Conservation (phyloP, 2,797 vertebrate species). For the Malacoraja senta region DNA sequence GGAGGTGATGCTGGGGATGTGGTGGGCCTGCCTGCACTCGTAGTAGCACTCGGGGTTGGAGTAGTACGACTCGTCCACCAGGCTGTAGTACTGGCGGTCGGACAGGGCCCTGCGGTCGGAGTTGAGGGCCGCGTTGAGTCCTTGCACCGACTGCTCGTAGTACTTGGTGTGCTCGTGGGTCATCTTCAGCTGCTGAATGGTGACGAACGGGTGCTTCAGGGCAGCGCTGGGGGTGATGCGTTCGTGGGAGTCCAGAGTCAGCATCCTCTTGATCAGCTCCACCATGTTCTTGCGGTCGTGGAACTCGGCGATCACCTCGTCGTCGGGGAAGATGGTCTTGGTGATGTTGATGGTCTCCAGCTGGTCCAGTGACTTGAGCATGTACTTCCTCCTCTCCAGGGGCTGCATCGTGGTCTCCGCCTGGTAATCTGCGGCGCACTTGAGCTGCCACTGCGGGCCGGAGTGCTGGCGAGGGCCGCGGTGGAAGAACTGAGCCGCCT, state of each 20-base stretch:
- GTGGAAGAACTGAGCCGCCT: constrained; percentile 56
- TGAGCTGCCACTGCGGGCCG: constrained; percentile 55
- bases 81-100: neutral
- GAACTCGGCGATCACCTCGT: constrained; percentile 47
- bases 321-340: neutral
- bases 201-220: constrained; percentile 59
- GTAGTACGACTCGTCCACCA: neutral
- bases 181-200: constrained; percentile 51
- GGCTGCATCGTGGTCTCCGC: constrained; percentile 47
- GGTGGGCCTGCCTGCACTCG: constrained; percentile 32
- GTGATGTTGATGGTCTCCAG: constrained; percentile 46
- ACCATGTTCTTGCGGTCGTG: constrained; percentile 60
- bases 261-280: constrained; percentile 61
- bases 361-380: constrained; percentile 61
- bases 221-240: constrained; percentile 56
- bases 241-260: constrained; percentile 55
- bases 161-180: constrained; percentile 50
- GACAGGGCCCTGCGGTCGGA: neutral
- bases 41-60: neutral
- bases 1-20: neutral
- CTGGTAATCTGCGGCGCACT: constrained; percentile 47
- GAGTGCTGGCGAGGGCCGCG: constrained; percentile 39
- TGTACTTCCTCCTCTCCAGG: constrained; percentile 50
- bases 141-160: constrained; percentile 49
- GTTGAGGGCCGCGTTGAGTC: constrained; percentile 43